phyloP scores from a whole-genome alignment of 2,797 vertebrate species.

The Hipposideros larvatus region DNA sequence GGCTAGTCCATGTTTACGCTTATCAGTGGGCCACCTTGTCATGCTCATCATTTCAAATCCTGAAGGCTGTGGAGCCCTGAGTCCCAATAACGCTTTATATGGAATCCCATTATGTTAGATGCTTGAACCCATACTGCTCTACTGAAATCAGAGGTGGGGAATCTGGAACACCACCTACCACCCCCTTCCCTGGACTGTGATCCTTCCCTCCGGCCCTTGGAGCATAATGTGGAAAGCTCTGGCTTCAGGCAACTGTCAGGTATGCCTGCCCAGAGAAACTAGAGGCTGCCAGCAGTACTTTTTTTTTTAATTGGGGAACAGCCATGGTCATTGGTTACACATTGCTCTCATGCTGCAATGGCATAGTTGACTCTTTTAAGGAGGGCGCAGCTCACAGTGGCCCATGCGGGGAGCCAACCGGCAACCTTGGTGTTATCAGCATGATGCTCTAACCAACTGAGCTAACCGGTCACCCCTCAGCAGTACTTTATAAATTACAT shows the following conservation, averaged over 20 bases:
- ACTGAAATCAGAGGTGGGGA: background rate
- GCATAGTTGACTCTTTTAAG: too few relatives aligned
- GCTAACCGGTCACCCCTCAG: background rate
- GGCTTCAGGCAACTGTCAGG: background rate
- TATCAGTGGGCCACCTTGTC: background rate
- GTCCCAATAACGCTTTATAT: background rate
- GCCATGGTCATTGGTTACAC: too few relatives aligned
- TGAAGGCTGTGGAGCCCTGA: background rate
- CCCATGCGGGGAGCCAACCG: too few relatives aligned
- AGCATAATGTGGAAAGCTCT: background rate
- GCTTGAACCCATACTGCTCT: background rate
- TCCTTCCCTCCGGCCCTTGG: rapidly evolving
- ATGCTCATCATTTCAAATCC: background rate
- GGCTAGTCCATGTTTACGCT: background rate
- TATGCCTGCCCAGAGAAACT: background rate
- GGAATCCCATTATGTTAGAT: background rate
- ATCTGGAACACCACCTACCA: background rate
- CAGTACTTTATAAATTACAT: background rate
- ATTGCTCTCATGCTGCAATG: too few relatives aligned
- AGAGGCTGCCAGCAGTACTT: background rate
- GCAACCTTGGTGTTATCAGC: too few relatives aligned
- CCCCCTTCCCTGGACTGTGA: rapidly evolving
- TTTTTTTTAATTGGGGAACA: too few relatives aligned
- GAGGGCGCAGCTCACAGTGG: too few relatives aligned
- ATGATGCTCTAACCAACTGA: too few relatives aligned